A percentile compares a stretch with the other conserved stretches of the same genome.
These are phyloP conservation scores for Cylloceria caligata DNA, from an alignment of 2,888 invertebrate genomes.

Conservation along the genomic window DNA sequence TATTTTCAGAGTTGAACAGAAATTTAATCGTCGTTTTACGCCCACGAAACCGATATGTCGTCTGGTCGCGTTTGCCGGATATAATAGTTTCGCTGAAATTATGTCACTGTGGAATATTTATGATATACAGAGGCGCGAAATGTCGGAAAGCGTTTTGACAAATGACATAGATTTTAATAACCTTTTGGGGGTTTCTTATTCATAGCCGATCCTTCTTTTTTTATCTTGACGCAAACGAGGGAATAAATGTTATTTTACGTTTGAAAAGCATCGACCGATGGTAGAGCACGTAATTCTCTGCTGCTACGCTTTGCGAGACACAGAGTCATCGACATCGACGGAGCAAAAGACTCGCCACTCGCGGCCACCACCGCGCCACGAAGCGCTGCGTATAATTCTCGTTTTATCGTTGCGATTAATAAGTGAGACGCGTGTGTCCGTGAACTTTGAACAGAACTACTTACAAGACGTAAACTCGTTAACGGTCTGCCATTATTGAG, in stretches of 20 bases:
- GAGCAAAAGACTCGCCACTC: slow-evolving; percentile 17
- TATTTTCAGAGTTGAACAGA: slow-evolving; percentile 50
- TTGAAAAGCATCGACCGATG: slow-evolving; percentile 26
- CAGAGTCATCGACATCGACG: slow-evolving; percentile 19
- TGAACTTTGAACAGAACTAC: not conserved
- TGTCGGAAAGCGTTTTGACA: not conserved
- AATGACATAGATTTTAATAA: not conserved
- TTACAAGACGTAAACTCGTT: not conserved
- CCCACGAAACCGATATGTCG: slow-evolving; percentile 4
- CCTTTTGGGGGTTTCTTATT: too few species aligned
- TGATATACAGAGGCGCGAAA: too few species aligned
- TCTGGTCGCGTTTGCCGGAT: not conserved
- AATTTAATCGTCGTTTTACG: slow-evolving; percentile 30
- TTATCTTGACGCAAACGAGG: not conserved
- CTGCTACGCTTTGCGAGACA: not conserved
- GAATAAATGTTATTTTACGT: not conserved
- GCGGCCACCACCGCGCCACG: not conserved
- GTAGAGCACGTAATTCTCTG: slow-evolving; percentile 8
- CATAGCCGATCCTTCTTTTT: too few species aligned
- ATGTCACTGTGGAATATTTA: not conserved
- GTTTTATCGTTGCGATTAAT: slow-evolving; percentile 3
- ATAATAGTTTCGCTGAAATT: not conserved
- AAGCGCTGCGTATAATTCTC: slow-evolving; percentile 18
- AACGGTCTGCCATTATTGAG: not conserved
- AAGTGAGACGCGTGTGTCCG: not conserved